Evolutionary conservation across 1,140 invertebrate genomes (phyloP), one percentile per base, ranked within the genome.

Genomic region (Phortica variegata): DNA sequence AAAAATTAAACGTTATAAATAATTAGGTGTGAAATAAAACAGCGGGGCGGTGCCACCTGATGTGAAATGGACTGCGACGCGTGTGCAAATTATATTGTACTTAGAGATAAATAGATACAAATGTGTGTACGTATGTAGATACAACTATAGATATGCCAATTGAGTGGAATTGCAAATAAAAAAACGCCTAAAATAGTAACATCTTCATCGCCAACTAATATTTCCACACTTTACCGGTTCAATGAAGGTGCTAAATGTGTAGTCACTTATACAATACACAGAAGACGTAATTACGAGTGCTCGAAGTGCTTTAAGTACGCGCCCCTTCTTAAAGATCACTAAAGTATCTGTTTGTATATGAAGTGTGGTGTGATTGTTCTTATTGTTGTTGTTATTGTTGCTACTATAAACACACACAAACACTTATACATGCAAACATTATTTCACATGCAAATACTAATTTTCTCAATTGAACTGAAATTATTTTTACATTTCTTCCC

Each of bases 391-490:
- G 32, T 34, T 9, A 9, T 15, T 34, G n/a, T 34, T 34, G 32
- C 4, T 6, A 4, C 13, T 15, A n/a, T 34, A 34, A 34, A 34
- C 32, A 55, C 50, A n/a, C n/a, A n/a, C n/a, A n/a, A n/a, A n/a
- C n/a, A n/a, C n/a, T n/a, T n/a, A n/a, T n/a, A n/a, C n/a, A n/a
- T n/a, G n/a, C n/a, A n/a, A n/a, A n/a, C n/a, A n/a, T n/a, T n/a
- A 61, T 49, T 60, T 56, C 49, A 52, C 58, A 45, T 19, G 38
- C 59, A 59, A 59, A 45, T 29, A 50, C 56, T 47, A 58, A 59
- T 61, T 61, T 48, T 46, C 34, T 23, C 53, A 63, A 66, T 66
- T 61, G 50, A 65, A 53, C 47, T 54, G 33, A 51, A 57, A 66
- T 58, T 62, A 53, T 56, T 45, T 32, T 36, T 17, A 32, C 21